Conservation (phyloP, 2,113 vertebrate genomes). For the Scytalopus superciliaris region DNA sequence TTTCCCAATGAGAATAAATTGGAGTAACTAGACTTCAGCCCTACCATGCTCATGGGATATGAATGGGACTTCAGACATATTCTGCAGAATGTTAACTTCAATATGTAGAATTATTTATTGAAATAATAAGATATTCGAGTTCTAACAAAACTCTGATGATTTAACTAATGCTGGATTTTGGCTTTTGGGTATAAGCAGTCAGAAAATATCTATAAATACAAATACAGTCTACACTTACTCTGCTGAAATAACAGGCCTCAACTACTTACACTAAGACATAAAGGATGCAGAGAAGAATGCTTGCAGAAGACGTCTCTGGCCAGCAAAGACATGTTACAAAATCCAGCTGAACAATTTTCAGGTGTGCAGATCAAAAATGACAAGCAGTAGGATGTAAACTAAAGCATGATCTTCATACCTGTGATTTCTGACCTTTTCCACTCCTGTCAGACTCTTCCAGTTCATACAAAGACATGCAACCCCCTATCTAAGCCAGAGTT, state of each 20-base stretch:
- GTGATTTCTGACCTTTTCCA: background rate
- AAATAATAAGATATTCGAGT: background rate
- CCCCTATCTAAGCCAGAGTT: background rate
- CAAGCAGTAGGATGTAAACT: background rate
- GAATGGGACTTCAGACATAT: background rate
- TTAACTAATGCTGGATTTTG: background rate
- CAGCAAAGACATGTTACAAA: background rate
- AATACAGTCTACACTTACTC: background rate
- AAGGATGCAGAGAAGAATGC: rapidly evolving
- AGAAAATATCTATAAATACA: background rate
- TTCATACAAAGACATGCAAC: background rate
- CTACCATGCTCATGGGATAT: background rate
- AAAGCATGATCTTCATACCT: background rate
- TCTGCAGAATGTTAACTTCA: background rate
- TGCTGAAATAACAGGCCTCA: background rate
- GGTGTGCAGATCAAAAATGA: background rate
- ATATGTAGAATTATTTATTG: background rate
- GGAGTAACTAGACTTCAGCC: background rate
- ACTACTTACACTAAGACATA: background rate
- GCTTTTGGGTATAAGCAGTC: background rate
- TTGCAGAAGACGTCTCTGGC: background rate
- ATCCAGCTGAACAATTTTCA: background rate
- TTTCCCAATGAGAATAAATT: background rate
- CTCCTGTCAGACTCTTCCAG: background rate
- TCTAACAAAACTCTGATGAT: background rate